Percentiles rank a stretch among this genome's conserved stretches.
Conservation (phyloP, 2,797 vertebrate genomes). For the Cyprinella venusta region DNA sequence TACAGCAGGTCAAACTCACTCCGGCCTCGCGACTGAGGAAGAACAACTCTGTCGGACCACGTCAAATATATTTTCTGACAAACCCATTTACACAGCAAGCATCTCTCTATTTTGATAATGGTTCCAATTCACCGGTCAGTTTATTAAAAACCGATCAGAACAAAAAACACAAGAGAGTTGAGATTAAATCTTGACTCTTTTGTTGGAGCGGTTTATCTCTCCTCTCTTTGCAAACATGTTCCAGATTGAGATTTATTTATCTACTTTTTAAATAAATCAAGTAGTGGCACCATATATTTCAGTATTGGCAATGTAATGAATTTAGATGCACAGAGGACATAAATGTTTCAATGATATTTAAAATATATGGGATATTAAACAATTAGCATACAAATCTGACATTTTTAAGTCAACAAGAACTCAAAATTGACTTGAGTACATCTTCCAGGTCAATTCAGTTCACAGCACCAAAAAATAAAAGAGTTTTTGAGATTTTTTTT, state of each 20-base stretch:
- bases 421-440: too few species aligned
- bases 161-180: not conserved
- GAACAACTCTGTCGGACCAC: not conserved
- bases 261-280: not conserved
- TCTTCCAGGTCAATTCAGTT: too few species aligned
- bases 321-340: not conserved
- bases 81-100: not conserved
- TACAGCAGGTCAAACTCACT: slow-evolving; percentile 13
- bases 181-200: slow-evolving; percentile 23
- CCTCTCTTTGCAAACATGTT: slow-evolving; percentile 1
- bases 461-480: too few species aligned
- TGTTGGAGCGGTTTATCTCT: slow-evolving; percentile 15
- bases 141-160: slow-evolving; percentile 6
- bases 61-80: not conserved
- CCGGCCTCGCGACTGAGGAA: not conserved
- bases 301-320: not conserved
- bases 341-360: not conserved
- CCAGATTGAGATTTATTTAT: not conserved
- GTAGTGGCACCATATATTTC: not conserved
- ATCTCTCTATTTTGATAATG: not conserved
- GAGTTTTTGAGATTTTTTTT: not conserved
- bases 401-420: too few species aligned
- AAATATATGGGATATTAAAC: not conserved
- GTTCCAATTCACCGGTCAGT: slow-evolving; percentile 16
- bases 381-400: too few species aligned